Evolutionary conservation across 30 jellyfish, hydroid and myxozoan species (phyloP).

Genomic region (Cassiopea xamachana): DNA sequence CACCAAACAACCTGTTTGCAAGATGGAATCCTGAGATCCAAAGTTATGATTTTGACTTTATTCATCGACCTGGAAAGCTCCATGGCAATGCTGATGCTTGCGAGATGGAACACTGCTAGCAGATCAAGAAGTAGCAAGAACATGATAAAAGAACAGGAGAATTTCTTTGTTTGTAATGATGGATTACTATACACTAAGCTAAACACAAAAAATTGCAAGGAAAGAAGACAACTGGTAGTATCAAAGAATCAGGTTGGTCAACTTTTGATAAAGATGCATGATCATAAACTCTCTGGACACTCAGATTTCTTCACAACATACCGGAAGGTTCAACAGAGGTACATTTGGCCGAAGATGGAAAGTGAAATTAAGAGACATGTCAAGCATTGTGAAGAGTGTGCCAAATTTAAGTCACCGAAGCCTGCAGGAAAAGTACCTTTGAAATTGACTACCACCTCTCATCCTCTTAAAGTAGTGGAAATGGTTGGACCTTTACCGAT

Average conservation of each 20-base stretch:
- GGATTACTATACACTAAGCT: conserved; percentile 22
- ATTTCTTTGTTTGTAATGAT: conserved; percentile 22
- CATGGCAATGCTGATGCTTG: conserved; percentile 61
- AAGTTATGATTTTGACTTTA: conserved; percentile 45
- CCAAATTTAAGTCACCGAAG: conserved; percentile 42
- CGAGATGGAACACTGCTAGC: conserved; percentile 2
- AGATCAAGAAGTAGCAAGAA: conserved; percentile 23
- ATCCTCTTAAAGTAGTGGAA: conserved; percentile 54
- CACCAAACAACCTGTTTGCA: conserved; percentile 63
- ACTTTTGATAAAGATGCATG: conserved; percentile 43
- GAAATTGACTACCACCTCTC: conserved; percentile 35
- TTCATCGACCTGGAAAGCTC: conserved; percentile 60
- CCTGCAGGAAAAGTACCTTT: conserved; percentile 59
- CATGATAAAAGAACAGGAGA: conserved; percentile 13
- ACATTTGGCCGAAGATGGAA: conserved; percentile 68
- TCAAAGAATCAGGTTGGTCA: conserved; percentile 44
- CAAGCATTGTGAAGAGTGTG: conserved; percentile 59
- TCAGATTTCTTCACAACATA: conserved; percentile 62
- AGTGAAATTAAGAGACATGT: conserved; percentile 48
- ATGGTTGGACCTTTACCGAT: conserved; percentile 67
- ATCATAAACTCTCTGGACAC: conserved; percentile 35
- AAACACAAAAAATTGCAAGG: conserved; percentile 15
- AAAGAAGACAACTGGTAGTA: conserved; percentile 34
- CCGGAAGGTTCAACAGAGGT: conserved; percentile 37
- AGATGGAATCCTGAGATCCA: conserved; percentile 65